phyloP scores from a whole-genome alignment of 2,797 vertebrate genomes.

The Epinephelus awoara region DNA sequence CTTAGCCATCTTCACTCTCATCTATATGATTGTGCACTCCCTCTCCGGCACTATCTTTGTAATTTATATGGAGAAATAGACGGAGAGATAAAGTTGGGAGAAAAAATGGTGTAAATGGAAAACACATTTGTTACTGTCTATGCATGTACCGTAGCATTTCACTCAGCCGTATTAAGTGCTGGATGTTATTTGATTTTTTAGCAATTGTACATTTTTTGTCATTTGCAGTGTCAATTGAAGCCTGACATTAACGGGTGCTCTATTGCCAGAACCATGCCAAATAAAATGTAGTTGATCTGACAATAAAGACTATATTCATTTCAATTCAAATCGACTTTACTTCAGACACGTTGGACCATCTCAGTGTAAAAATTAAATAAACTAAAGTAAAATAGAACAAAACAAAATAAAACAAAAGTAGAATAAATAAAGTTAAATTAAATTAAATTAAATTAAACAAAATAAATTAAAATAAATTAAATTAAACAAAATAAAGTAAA shows the following conservation, averaged over 20 bases:
- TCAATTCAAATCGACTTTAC: too few species aligned
- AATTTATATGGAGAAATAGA: conserved; percentile 23
- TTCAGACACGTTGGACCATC: too few species aligned
- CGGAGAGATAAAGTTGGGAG: conserved; percentile 7
- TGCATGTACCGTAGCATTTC: conserved; percentile 2
- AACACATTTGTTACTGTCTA: conserved; percentile 23
- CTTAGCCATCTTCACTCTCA: conserved; percentile 37
- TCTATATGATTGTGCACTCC: conserved; percentile 32
- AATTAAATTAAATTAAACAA: too few species aligned
- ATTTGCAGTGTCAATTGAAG: neutral
- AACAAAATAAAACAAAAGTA: too few species aligned
- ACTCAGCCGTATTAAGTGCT: neutral
- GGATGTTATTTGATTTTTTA: neutral
- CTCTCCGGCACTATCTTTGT: conserved; percentile 28
- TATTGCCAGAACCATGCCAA: neutral
- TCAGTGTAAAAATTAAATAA: too few species aligned
- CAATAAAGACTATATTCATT: neutral
- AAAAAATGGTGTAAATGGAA: conserved; percentile 14
- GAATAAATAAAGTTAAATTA: too few species aligned
- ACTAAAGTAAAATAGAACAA: too few species aligned
- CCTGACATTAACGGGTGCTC: neutral
- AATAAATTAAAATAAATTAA: too few species aligned
- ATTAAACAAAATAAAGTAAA: too few species aligned
- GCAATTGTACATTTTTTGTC: neutral
- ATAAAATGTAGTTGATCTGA: neutral